These are phyloP conservation scores for Osmerus eperlanus DNA, from an alignment of 2,113 vertebrate genomes.

Conservation along the genomic window DNA sequence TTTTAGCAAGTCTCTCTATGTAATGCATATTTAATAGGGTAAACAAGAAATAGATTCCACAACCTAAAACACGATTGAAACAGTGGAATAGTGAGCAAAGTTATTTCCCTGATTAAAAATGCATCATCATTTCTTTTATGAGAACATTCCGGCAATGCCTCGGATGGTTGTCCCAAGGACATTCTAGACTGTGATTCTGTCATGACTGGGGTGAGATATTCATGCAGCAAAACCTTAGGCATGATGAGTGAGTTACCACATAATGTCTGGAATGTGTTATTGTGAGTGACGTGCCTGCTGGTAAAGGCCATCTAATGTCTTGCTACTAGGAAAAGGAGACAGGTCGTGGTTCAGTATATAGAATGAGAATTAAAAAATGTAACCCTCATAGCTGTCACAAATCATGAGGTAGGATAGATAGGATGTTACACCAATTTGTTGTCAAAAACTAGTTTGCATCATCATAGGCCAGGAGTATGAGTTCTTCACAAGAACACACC, in stretches of 20 bases:
- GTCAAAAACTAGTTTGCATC: too few relatives aligned
- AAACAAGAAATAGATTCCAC: neutral
- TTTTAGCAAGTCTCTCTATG: too few relatives aligned
- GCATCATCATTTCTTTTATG: slow-evolving; percentile 15
- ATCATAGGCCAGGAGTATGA: too few relatives aligned
- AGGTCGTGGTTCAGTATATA: neutral
- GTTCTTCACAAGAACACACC: too few relatives aligned
- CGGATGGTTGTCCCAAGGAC: slow-evolving; percentile 16
- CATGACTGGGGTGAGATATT: slow-evolving; percentile 11
- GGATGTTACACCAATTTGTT: too few relatives aligned
- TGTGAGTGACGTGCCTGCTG: slow-evolving; percentile 9
- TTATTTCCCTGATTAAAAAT: slow-evolving; percentile 17
- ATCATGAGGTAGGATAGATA: too few relatives aligned
- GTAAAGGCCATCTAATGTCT: neutral
- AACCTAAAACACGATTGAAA: neutral
- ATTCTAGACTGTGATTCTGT: slow-evolving; percentile 16
- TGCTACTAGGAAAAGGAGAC: neutral
- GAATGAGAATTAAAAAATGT: too few relatives aligned
- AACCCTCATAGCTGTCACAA: too few relatives aligned
- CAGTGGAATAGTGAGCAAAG: slow-evolving; percentile 4
- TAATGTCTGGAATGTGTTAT: slow-evolving; percentile 9
- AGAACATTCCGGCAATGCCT: slow-evolving; percentile 7
- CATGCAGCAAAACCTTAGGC: neutral
- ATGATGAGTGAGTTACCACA: slow-evolving; percentile 16
- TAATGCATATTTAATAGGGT: neutral